These are phyloP conservation scores for Pristionchus arcanus DNA, from an alignment of 2,888 invertebrate species.

Conservation along the genomic window DNA sequence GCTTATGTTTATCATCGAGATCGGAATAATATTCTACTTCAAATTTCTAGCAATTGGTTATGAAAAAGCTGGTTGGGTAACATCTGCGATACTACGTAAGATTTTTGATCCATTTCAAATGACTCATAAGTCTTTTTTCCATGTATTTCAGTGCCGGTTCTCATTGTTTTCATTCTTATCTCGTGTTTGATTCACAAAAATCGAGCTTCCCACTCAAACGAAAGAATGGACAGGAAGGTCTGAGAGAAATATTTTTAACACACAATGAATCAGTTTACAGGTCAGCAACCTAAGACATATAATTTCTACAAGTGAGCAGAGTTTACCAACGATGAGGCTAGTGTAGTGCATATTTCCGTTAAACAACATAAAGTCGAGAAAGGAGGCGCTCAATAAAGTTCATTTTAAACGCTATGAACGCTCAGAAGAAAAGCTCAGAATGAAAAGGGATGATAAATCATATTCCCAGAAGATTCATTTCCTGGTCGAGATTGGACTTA, in stretches of 20 bases:
- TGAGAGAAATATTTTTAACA: not conserved
- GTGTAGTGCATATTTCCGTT: not conserved
- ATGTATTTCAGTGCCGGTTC: conserved; percentile 84
- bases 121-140: not conserved
- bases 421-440: too few species aligned
- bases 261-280: not conserved
- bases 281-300: conserved; percentile 12
- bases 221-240: conserved; percentile 55
- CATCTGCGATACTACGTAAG: conserved; percentile 85
- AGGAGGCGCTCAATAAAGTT: too few species aligned
- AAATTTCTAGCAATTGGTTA: conserved; percentile 88
- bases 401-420: too few species aligned
- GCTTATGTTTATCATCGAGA: conserved; percentile 90
- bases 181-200: conserved; percentile 93
- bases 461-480: too few species aligned
- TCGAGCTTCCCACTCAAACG: conserved; percentile 60
- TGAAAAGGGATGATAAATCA: too few species aligned
- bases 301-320: conserved; percentile 5
- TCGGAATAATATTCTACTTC: conserved; percentile 94
- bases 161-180: conserved; percentile 90
- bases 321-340: not conserved
- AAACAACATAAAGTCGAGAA: too few species aligned
- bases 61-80: conserved; percentile 82
- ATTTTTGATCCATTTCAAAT: not conserved
- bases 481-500: too few species aligned